Percentiles rank a stretch among this genome's conserved stretches.
Conservation (phyloP, 2,113 vertebrate species). For the Pimephales promelas region DNA sequence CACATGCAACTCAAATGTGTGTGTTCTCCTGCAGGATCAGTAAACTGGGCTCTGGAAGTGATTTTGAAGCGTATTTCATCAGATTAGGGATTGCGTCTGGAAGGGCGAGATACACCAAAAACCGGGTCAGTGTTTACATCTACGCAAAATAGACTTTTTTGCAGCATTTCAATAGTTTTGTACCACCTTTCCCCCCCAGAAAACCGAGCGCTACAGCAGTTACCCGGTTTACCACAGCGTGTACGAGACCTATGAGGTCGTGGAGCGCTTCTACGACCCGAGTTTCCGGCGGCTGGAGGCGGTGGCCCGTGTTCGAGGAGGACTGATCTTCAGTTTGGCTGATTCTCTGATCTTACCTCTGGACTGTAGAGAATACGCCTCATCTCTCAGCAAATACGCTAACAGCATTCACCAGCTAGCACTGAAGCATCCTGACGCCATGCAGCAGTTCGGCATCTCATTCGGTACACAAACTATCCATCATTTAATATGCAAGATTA, state of each 20-base stretch:
- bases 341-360: constrained; percentile 86
- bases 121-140: constrained; percentile 66
- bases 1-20: neutral
- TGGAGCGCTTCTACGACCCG: constrained; percentile 90
- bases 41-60: constrained; percentile 95
- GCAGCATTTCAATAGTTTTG: neutral
- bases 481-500: neutral
- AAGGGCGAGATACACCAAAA: constrained; percentile 93
- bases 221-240: constrained; percentile 94
- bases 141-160: neutral
- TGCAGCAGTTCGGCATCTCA: constrained; percentile 76
- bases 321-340: constrained; percentile 85
- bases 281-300: constrained; percentile 83
- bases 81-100: constrained; percentile 90
- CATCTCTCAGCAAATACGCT: constrained; percentile 80
- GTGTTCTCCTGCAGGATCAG: constrained; percentile 78
- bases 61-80: constrained; percentile 96
- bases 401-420: constrained; percentile 78
- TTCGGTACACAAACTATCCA: constrained; percentile 74
- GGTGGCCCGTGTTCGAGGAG: constrained; percentile 85
- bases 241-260: constrained; percentile 93
- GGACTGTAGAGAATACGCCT: constrained; percentile 84
- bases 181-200: constrained; percentile 67
- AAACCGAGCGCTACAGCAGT: constrained; percentile 88
- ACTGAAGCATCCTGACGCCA: constrained; percentile 70